Evolutionary conservation across 2,797 vertebrate species (phyloP).

Genomic region (Amniataba percoides): DNA sequence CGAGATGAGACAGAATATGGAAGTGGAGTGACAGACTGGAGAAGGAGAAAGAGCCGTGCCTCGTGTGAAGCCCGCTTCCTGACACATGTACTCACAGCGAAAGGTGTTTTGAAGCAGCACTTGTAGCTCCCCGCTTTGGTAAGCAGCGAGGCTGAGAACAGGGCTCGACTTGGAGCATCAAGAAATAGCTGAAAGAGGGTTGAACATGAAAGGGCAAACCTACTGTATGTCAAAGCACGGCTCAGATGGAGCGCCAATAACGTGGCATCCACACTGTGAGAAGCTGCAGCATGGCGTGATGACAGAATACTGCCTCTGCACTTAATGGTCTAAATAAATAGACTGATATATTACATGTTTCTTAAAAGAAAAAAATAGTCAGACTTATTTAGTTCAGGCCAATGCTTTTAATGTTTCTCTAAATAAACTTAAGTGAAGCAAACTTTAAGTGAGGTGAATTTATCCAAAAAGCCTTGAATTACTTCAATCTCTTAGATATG

Average conservation of each 20-base stretch:
- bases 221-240: constrained; percentile 44
- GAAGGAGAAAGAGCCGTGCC: constrained; percentile 61
- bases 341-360: not conserved
- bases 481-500: not conserved
- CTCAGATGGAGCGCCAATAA: constrained; percentile 23
- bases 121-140: constrained; percentile 38
- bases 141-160: constrained; percentile 41
- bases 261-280: constrained; percentile 3
- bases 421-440: too few relatives aligned
- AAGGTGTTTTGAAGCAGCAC: constrained; percentile 68
- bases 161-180: constrained; percentile 48
- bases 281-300: constrained; percentile 13
- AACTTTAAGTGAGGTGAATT: not conserved
- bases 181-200: constrained; percentile 40
- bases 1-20: constrained; percentile 66
- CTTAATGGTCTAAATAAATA: not conserved
- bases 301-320: not conserved
- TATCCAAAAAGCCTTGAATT: not conserved
- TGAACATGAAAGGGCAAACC: constrained; percentile 54
- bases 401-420: not conserved
- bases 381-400: not conserved
- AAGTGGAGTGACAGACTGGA: constrained; percentile 67
- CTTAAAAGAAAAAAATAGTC: not conserved
- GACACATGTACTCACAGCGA: constrained; percentile 60
- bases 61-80: constrained; percentile 59